Conservation (phyloP, 2,113 vertebrate species). For the Planiliza haematocheilus region DNA sequence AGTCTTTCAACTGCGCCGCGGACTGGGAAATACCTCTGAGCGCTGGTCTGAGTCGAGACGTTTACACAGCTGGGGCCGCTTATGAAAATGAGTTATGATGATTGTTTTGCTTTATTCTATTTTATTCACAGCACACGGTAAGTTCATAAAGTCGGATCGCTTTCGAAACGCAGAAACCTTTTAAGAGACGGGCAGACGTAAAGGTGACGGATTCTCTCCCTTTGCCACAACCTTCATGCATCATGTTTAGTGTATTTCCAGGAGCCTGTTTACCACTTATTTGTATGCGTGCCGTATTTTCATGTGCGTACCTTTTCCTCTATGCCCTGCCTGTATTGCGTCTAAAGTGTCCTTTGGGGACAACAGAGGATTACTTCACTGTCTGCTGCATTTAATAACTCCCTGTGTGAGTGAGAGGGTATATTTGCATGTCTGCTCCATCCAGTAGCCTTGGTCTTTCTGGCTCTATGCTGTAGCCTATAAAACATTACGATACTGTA, state of each 20-base stretch:
- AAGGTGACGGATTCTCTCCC: conserved; percentile 7
- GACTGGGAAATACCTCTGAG: conserved; percentile 58
- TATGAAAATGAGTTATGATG: conserved; percentile 63
- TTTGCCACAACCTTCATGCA: conserved; percentile 8
- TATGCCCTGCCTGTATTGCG: conserved; percentile 30
- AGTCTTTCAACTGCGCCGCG: conserved; percentile 40
- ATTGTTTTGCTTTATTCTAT: conserved; percentile 49
- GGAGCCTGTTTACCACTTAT: neutral
- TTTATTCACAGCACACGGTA: conserved; percentile 45
- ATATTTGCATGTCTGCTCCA: conserved; percentile 39
- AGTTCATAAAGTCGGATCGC: conserved; percentile 41
- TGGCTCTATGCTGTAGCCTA: conserved; percentile 49
- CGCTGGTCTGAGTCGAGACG: conserved; percentile 50
- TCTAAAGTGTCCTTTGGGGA: conserved; percentile 57
- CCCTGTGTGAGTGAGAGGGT: neutral
- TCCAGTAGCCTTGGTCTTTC: conserved; percentile 36
- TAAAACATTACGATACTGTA: conserved; percentile 53
- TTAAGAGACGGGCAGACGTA: neutral
- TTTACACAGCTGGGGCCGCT: conserved; percentile 75
- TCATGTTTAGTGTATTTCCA: conserved; percentile 3
- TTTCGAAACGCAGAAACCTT: conserved; percentile 46
- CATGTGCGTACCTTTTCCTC: conserved; percentile 9
- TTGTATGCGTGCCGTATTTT: neutral
- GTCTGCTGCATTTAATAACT: conserved; percentile 67
- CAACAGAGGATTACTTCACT: conserved; percentile 58